Evolutionary conservation across 2,888 invertebrate genomes (phyloP).

Genomic region (Cabera pusaria): DNA sequence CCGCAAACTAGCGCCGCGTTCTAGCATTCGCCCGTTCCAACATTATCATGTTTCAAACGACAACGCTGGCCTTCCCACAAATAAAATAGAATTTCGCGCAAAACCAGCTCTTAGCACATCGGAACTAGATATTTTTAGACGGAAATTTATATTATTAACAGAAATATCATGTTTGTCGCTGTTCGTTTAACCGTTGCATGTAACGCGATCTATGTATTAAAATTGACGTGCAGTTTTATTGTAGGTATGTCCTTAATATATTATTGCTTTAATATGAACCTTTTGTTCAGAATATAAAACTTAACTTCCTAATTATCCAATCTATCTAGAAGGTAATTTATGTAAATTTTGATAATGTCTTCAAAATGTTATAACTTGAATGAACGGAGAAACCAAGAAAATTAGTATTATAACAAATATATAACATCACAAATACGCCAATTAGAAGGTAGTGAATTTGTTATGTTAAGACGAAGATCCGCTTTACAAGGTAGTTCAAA

Average conservation of each 20-base stretch:
- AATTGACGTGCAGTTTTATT: conserved; percentile 37
- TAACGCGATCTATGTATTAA: conserved; percentile 45
- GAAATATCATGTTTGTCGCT: conserved; percentile 35
- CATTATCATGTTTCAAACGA: conserved; percentile 57
- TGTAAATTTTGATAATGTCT: conserved; percentile 1
- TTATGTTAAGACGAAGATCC: too few relatives aligned
- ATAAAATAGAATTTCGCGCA: conserved; percentile 34
- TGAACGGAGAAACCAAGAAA: too few relatives aligned
- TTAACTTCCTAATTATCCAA: too few relatives aligned
- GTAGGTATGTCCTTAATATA: too few relatives aligned
- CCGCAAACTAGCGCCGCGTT: conserved; percentile 56
- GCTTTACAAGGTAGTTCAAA: too few relatives aligned
- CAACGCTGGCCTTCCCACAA: conserved; percentile 39
- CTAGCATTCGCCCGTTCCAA: conserved; percentile 45
- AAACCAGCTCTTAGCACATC: conserved; percentile 40
- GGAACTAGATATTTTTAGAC: conserved; percentile 33
- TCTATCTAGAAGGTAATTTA: too few relatives aligned
- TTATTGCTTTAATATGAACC: too few relatives aligned
- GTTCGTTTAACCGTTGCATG: conserved; percentile 45
- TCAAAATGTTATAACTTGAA: neutral
- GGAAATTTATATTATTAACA: conserved; percentile 21
- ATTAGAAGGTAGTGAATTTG: too few relatives aligned
- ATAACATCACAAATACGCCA: too few relatives aligned
- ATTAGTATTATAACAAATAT: too few relatives aligned
- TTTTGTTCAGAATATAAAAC: too few relatives aligned